phyloP scores from a whole-genome alignment of 2,797 vertebrate genomes.

The Trachurus trachurus region DNA sequence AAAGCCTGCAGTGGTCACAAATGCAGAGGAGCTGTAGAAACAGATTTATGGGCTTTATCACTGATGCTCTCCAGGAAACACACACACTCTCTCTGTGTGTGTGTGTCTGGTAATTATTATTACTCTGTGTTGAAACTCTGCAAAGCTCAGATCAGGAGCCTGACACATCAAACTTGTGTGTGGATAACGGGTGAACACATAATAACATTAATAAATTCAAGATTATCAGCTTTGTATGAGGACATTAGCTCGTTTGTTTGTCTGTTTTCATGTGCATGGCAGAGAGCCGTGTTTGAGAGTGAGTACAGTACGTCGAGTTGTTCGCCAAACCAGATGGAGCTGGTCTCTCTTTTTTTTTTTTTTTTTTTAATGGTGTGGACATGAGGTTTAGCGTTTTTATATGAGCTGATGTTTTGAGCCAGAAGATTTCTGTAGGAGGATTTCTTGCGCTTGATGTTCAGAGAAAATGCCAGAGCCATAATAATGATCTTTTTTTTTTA shows the following conservation, averaged over 20 bases:
- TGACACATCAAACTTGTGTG: conserved; percentile 16
- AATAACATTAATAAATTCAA: conserved; percentile 33
- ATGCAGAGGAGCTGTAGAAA: background rate
- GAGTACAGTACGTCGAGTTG: background rate
- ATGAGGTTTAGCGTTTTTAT: conserved; percentile 41
- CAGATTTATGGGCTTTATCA: conserved; percentile 37
- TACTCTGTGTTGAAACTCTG: conserved; percentile 3
- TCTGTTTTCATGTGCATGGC: conserved; percentile 1
- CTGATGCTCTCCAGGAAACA: conserved; percentile 28
- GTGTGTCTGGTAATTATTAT: conserved; percentile 19
- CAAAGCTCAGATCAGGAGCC: conserved; percentile 6
- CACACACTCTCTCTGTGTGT: background rate
- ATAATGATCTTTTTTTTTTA: conserved; percentile 6
- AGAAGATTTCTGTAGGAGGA: conserved; percentile 7
- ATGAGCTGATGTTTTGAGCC: conserved; percentile 20
- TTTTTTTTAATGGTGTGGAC: conserved; percentile 21
- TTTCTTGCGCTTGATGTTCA: background rate
- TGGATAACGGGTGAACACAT: conserved; percentile 17
- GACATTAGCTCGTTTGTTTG: conserved; percentile 44
- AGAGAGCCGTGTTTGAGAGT: conserved; percentile 14
- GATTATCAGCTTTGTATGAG: conserved; percentile 36
- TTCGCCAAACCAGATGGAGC: conserved; percentile 50
- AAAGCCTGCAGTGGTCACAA: conserved; percentile 31
- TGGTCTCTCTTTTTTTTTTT: too few relatives aligned
- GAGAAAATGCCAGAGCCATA: background rate